Base-by-base conservation (phyloP, 2,888 invertebrate genomes). In the Andrena bucephala region DNA sequence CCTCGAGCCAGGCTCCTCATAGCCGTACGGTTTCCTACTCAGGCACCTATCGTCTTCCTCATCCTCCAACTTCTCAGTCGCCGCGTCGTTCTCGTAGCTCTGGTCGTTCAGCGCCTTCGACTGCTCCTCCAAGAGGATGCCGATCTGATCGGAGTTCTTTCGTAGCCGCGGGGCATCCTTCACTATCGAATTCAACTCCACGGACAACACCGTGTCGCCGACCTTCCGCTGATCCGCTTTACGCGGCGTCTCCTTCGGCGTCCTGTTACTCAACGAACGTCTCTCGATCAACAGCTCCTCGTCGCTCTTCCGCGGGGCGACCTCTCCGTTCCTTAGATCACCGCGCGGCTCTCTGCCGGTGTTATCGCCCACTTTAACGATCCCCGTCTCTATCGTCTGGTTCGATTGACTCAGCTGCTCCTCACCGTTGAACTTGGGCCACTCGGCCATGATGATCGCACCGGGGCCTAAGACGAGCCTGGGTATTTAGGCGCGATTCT, bases 401-500 rank as follows among this genome's bases (percentile, higher is more conserved):
- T 80, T 85, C 57, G 74, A 29, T 77, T 29, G 57, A 54, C 57
- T 73, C 67, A 85, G 81, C 60, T 85, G 86, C 36, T 85, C 83
- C 74, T 89, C 91, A 13, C 92, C 90, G 78, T 92, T 93, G 78
- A 92, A 91, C 79, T 91, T 92, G 69, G 88, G 87, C 93, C 93
- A 93, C 77, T 92, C 92, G 82, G 93, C 93, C 93, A 93, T 93
- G 65, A 81, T 90, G 86, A 74, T 57, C 68, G 20, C 42, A 72
- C 71, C 65, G 48, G 31, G 59, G 52, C 59, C 16, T 24, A 70
- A 31, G 52, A 52, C 16, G 27, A 73, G 36, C 31, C 50, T 27
- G 54, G 54, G 60, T n/a, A 27, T 62, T 74, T 42, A 69, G 33
- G 31, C 7, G 63, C 77, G 69, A 31, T 62, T 54, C 54, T 66